phyloP scores from a whole-genome alignment of 2,797 vertebrate genomes.

The Smutsia temminckii region DNA sequence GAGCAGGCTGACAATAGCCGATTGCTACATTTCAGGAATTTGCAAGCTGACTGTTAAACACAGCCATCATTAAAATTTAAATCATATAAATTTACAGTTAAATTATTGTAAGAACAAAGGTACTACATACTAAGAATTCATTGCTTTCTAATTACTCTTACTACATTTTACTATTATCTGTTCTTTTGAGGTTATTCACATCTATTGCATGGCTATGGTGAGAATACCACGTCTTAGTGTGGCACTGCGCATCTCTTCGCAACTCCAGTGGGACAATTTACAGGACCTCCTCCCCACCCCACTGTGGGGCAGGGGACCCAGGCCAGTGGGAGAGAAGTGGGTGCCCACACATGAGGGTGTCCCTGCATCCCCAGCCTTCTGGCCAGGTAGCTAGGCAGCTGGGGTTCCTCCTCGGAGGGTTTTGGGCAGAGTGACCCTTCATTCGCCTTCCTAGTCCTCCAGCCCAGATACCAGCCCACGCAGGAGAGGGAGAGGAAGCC shows the following conservation, averaged over 20 bases:
- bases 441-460: neutral
- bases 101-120: neutral
- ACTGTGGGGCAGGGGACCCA: neutral
- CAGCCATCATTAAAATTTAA: neutral
- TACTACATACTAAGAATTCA: neutral
- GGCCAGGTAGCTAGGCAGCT: fast-evolving
- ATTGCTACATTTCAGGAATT: neutral
- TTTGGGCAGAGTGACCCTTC: neutral
- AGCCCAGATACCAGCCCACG: neutral
- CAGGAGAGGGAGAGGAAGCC: neutral
- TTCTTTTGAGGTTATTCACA: neutral
- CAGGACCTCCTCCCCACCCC: neutral
- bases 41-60: neutral
- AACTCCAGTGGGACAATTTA: neutral
- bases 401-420: neutral
- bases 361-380: neutral
- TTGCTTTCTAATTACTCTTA: neutral
- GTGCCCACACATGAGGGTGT: too few relatives aligned
- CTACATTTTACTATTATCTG: neutral
- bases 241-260: fast-evolving
- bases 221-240: fast-evolving
- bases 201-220: fast-evolving
- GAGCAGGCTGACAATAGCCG: neutral
- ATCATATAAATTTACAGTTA: neutral
- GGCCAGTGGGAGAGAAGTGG: fast-evolving